Conservation (phyloP, 2,113 vertebrate species). For the Penelope pileata region DNA sequence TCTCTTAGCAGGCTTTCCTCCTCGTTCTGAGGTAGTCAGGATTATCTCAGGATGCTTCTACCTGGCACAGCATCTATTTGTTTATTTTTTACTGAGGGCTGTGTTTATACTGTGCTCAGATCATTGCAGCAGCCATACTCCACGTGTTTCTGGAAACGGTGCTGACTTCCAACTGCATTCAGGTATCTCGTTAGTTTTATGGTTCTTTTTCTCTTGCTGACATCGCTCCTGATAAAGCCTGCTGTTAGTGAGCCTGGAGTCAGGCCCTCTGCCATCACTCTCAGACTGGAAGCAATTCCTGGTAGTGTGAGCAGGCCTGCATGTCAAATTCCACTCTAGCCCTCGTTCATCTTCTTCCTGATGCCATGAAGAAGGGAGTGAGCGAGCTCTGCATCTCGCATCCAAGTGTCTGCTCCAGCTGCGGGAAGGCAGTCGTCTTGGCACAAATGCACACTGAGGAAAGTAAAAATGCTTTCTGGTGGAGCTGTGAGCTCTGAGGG, state of each 20-base stretch:
- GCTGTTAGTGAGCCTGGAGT: not conserved
- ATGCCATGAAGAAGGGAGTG: not conserved
- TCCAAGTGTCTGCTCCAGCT: not conserved
- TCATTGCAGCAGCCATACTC: not conserved
- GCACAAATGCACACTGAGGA: not conserved
- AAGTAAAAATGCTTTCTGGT: slow-evolving; percentile 11
- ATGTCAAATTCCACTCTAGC: not conserved
- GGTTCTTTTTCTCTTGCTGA: not conserved
- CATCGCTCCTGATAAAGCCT: not conserved
- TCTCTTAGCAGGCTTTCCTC: not conserved
- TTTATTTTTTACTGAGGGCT: not conserved
- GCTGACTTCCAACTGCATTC: not conserved
- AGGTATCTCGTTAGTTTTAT: not conserved
- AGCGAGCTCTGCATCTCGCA: not conserved
- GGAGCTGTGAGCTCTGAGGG: not conserved
- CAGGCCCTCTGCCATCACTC: not conserved
- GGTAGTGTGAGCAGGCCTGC: not conserved
- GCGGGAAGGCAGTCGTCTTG: not conserved
- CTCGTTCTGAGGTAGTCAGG: not conserved
- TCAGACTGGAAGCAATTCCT: not conserved
- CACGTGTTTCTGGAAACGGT: not conserved
- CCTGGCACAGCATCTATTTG: not conserved
- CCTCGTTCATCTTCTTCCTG: not conserved
- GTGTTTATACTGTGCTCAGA: not conserved
- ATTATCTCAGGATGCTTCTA: not conserved